Base-by-base conservation (phyloP, 2,113 vertebrate genomes). In the Monopterus albus region DNA sequence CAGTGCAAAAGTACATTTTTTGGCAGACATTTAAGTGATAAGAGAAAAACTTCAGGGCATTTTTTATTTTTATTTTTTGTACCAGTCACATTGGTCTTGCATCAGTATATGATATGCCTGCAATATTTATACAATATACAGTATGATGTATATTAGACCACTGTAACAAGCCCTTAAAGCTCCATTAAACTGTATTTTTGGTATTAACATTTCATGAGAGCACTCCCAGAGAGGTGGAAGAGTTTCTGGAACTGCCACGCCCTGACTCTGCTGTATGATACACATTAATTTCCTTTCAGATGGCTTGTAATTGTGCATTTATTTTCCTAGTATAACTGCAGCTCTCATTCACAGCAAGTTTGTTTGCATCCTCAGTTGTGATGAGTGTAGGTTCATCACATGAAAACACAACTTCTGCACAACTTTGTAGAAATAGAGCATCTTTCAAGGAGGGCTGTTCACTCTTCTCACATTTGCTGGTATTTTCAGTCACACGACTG, bases 181-280 rank as follows among this genome's bases (percentile, higher is more conserved):
- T n/a, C n/a, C n/a, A n/a, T n/a, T n/a, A n/a, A n/a, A n/a, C n/a
- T n/a, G n/a, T 15, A 35, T 79, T 72, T 46, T 47, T 66, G 42
- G 59, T 50, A 21, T 84, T 57, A 63, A 79, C 38, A 63, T 75
- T 68, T 73, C 39, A 69, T 56, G 23, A 70, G 49, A 31, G 4
- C 47, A 35, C 36, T 65, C 42, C 56, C 38, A 21, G 51, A 1
- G 29, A 75, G 45, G 61, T 31, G 53, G 33, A 60, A 50, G 38
- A n/a, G n/a, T n/a, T n/a, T n/a, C n/a, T n/a, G n/a, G n/a, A n/a
- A n/a, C n/a, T n/a, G n/a, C n/a, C n/a, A n/a, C n/a, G n/a, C n/a
- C n/a, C n/a, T n/a, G n/a, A n/a, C n/a, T n/a, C n/a, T n/a, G n/a
- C n/a, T n/a, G n/a, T n/a, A n/a, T n/a, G n/a, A n/a, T 5, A 31